Evolutionary conservation across 2,888 invertebrate genomes (phyloP).

Genomic region (Periphyllus acericola): DNA sequence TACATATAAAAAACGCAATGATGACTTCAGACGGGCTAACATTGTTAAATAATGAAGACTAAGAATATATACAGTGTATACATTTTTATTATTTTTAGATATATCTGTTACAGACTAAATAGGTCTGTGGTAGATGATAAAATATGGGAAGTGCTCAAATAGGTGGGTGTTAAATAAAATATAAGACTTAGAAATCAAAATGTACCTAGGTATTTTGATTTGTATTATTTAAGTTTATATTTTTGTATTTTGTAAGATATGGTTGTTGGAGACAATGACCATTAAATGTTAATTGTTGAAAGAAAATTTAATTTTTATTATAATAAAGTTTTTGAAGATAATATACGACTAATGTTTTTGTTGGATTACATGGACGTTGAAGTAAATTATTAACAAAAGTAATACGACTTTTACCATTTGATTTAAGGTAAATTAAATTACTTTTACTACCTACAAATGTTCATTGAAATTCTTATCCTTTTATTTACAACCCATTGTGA

Average conservation of each 20-base stretch:
- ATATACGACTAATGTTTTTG: neutral
- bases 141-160: conserved; percentile 33
- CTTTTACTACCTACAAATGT: too few species aligned
- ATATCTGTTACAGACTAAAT: neutral
- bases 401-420: too few species aligned
- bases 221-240: conserved; percentile 14
- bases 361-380: neutral
- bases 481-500: too few species aligned
- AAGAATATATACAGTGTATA: neutral
- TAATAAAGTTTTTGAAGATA: neutral
- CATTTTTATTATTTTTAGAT: neutral
- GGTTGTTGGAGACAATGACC: neutral
- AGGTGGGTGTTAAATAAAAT: neutral
- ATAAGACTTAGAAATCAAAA: conserved; percentile 26
- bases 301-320: neutral
- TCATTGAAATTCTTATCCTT: too few species aligned
- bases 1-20: conserved; percentile 72
- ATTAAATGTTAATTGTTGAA: conserved; percentile 22
- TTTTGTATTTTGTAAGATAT: conserved; percentile 17
- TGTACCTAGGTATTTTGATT: neutral
- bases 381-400: neutral
- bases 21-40: conserved; percentile 60
- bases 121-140: neutral
- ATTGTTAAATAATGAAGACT: conserved; percentile 29
- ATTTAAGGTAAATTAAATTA: too few species aligned